Conservation (phyloP, 2,888 invertebrate species). For the Temnothorax ravouxi region DNA sequence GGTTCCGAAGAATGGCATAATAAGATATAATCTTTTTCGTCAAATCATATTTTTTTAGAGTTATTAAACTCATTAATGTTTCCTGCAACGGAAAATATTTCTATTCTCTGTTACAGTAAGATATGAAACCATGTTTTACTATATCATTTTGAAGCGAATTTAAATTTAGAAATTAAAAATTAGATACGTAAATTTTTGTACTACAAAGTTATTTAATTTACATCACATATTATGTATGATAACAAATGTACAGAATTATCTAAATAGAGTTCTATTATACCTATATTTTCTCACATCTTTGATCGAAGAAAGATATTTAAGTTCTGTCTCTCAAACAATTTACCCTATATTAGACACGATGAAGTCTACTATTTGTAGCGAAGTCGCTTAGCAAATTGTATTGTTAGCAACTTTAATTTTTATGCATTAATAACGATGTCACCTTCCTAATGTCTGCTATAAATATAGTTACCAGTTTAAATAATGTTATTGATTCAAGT, state of each 20-base stretch:
- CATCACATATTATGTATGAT: not conserved
- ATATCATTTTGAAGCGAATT: not conserved
- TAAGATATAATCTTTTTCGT: not conserved
- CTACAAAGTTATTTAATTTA: not conserved
- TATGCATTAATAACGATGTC: not conserved
- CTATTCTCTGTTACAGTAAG: not conserved
- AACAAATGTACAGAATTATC: not conserved
- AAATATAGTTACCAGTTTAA: not conserved
- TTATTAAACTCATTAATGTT: slow-evolving; percentile 9
- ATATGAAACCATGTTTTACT: not conserved
- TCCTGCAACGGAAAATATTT: not conserved
- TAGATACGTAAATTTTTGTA: not conserved
- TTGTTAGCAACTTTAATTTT: slow-evolving; percentile 11
- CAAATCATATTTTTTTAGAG: not conserved
- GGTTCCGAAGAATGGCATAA: not conserved
- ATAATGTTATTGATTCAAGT: slow-evolving; percentile 25
- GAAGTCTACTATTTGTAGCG: not conserved
- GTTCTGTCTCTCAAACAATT: not conserved
- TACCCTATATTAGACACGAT: not conserved
- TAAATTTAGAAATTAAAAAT: not conserved
- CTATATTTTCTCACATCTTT: not conserved
- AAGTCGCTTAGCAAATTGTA: not conserved
- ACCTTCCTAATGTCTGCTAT: not conserved
- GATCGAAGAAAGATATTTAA: slow-evolving; percentile 4
- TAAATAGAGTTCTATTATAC: not conserved